phyloP scores from a whole-genome alignment of 2,113 vertebrate genomes.

The Neoarius graeffei region DNA sequence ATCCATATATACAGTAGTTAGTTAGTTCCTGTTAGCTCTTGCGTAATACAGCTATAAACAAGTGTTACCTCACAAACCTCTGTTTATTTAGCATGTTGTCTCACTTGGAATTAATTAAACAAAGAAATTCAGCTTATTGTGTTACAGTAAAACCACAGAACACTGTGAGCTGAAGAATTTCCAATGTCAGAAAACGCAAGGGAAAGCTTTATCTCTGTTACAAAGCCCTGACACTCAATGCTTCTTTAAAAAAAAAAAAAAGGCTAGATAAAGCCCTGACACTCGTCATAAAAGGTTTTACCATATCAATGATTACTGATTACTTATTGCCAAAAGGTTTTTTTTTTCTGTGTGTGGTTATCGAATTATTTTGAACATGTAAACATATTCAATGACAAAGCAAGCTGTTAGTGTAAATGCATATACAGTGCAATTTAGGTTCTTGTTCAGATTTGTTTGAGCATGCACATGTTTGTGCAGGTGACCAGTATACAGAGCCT shows the following conservation, averaged over 20 bases:
- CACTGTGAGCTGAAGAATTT: too few species aligned
- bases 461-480: slow-evolving; percentile 17
- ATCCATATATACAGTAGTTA: neutral
- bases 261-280: neutral
- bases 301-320: neutral
- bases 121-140: neutral
- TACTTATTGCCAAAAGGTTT: neutral
- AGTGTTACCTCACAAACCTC: neutral
- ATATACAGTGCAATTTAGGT: neutral
- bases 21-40: neutral
- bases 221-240: too few species aligned
- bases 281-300: neutral
- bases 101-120: neutral
- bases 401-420: neutral
- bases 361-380: neutral
- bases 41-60: neutral
- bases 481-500: slow-evolving; percentile 9
- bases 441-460: neutral
- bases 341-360: too few species aligned
- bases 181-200: too few species aligned
- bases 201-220: too few species aligned
- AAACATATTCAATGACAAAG: neutral
- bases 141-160: neutral
- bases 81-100: neutral
- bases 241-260: too few species aligned